Conservation (phyloP, 1,140 invertebrate species). For the Hormaphis cornu region DNA sequence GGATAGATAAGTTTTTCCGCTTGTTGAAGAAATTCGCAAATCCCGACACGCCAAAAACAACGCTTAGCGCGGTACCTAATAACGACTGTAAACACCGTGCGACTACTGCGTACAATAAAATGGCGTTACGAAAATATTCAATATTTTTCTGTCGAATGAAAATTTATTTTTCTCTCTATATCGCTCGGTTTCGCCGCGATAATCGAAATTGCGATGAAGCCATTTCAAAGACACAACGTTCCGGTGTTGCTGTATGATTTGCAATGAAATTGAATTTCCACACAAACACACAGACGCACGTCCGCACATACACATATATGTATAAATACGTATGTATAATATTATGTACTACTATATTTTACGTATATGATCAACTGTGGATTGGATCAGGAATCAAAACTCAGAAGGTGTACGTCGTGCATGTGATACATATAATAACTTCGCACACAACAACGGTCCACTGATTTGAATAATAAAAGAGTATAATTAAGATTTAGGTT, state of each 20-base stretch:
- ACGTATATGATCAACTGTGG: background rate
- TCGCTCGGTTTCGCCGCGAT: background rate
- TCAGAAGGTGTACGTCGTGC: constrained; percentile 13
- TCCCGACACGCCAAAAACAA: background rate
- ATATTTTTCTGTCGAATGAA: background rate
- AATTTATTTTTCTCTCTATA: constrained; percentile 7
- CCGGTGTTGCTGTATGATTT: background rate
- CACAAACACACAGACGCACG: background rate
- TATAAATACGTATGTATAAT: background rate
- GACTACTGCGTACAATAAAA: no score
- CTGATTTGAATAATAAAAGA: constrained; percentile 7
- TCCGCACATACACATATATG: background rate
- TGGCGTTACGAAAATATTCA: background rate
- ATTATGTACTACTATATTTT: no score
- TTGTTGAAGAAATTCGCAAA: background rate
- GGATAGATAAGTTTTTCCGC: background rate
- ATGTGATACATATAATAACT: no score
- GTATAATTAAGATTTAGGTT: background rate
- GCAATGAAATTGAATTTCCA: constrained; percentile 12
- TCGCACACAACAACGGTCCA: background rate
- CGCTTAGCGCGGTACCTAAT: background rate
- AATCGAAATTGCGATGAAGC: constrained; percentile 25
- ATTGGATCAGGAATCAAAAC: no score
- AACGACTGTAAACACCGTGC: background rate
- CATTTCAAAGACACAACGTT: constrained; percentile 1